A percentile compares a stretch with the other conserved stretches of the same genome.
Conservation (phyloP, 2,888 invertebrate genomes). For the Sinohyriopsis cumingii region DNA sequence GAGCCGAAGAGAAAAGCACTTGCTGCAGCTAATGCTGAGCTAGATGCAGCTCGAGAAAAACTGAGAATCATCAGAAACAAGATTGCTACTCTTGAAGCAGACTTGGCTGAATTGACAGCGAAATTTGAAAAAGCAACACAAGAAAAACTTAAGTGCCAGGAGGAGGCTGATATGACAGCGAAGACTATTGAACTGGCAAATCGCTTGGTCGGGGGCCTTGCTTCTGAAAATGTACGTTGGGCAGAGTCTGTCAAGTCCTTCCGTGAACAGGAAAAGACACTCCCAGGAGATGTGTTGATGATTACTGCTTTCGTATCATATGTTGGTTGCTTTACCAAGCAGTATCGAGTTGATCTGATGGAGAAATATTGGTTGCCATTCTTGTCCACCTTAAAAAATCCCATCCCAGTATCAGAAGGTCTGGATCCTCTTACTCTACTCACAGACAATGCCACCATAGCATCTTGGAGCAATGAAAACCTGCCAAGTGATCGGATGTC, state of each 20-base stretch:
- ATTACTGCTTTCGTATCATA: constrained; percentile 97
- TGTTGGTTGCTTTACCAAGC: constrained; percentile 96
- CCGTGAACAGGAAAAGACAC: constrained; percentile 89
- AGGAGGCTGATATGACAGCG: constrained; percentile 95
- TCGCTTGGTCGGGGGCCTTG: constrained; percentile 92
- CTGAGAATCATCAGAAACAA: constrained; percentile 88
- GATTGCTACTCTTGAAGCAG: constrained; percentile 90
- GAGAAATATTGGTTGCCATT: constrained; percentile 80
- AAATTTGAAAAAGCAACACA: constrained; percentile 93
- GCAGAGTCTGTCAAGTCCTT: constrained; percentile 88
- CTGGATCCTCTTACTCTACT: constrained; percentile 89
- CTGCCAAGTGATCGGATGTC: constrained; percentile 97
- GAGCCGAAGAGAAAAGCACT: constrained; percentile 95
- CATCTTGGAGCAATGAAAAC: constrained; percentile 97
- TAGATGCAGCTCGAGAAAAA: constrained; percentile 92
- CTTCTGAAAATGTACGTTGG: constrained; percentile 97
- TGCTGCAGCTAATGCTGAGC: constrained; percentile 91
- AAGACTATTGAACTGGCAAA: constrained; percentile 93
- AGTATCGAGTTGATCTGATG: constrained; percentile 88
- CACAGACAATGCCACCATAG: constrained; percentile 95
- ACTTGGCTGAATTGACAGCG: constrained; percentile 88
- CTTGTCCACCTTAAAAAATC: constrained; percentile 82
- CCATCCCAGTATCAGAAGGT: constrained; percentile 91
- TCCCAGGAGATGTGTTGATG: constrained; percentile 93
- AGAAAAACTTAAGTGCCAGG: constrained; percentile 89